Conservation (phyloP, 2,888 invertebrate species). For the Sylvicola cinctus region DNA sequence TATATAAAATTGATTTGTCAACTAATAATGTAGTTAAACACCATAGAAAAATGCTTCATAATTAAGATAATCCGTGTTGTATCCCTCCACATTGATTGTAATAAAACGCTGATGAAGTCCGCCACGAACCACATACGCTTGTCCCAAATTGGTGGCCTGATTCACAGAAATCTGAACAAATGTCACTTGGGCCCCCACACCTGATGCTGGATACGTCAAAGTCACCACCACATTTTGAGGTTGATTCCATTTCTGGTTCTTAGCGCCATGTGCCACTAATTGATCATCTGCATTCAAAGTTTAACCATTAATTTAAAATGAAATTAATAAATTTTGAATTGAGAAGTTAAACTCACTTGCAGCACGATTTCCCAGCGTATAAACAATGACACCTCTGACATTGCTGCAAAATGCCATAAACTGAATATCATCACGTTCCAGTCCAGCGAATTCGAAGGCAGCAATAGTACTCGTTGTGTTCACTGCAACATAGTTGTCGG, state of each 20-base stretch:
- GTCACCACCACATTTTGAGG: slow-evolving; percentile 8
- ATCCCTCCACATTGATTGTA: slow-evolving; percentile 8
- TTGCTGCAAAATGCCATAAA: too few relatives aligned
- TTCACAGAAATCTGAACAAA: slow-evolving; percentile 6
- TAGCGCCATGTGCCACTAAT: slow-evolving; percentile 6
- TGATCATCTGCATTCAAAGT: slow-evolving; percentile 5
- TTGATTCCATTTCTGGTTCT: slow-evolving; percentile 6
- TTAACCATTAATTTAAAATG: too few relatives aligned
- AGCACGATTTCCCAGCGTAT: background rate
- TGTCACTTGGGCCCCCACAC: slow-evolving; percentile 7
- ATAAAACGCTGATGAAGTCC: slow-evolving; percentile 8
- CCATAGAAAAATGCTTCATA: slow-evolving; percentile 7
- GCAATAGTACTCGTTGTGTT: too few relatives aligned
- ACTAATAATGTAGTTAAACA: slow-evolving; percentile 1
- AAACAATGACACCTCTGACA: background rate
- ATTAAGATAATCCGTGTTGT: slow-evolving; percentile 6
- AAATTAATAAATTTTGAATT: too few relatives aligned
- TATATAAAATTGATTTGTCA: too few relatives aligned
- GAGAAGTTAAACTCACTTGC: background rate
- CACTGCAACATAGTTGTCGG: too few relatives aligned
- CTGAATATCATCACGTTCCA: too few relatives aligned
- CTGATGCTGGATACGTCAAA: slow-evolving; percentile 7
- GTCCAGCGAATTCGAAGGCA: too few relatives aligned
- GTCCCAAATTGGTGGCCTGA: slow-evolving; percentile 8
- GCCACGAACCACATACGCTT: slow-evolving; percentile 7